Percentiles rank a stretch among this genome's conserved stretches.
phyloP scores from a whole-genome alignment of 2,888 invertebrate species.

The Eristalinus aeneus region DNA sequence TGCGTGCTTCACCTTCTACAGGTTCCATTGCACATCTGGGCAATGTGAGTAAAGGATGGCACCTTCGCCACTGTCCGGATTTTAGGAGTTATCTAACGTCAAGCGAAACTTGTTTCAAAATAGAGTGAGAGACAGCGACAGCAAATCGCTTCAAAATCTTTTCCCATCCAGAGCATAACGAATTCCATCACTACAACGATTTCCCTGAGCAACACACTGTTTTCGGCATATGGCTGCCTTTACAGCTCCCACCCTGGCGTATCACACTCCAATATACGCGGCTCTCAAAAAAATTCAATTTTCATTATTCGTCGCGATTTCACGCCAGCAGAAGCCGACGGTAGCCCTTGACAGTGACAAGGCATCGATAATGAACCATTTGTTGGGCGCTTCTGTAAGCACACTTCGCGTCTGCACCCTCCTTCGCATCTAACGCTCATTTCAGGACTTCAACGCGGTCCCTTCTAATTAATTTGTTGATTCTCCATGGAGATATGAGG shows the following conservation, averaged over 20 bases:
- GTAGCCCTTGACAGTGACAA: not conserved
- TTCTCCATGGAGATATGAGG: conserved; percentile 45
- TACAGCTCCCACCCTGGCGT: conserved; percentile 16
- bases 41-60: too few relatives aligned
- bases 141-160: not conserved
- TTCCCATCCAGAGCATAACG: not conserved
- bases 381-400: not conserved
- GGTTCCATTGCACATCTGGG: too few relatives aligned
- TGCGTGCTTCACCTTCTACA: too few relatives aligned
- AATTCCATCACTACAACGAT: not conserved
- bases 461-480: conserved; percentile 67
- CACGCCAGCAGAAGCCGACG: conserved; percentile 57
- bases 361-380: conserved; percentile 16
- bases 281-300: conserved; percentile 58
- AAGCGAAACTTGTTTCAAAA: too few relatives aligned
- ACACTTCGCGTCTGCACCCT: not conserved
- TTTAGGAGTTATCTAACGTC: too few relatives aligned
- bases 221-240: conserved; percentile 29
- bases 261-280: conserved; percentile 57
- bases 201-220: conserved; percentile 25
- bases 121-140: too few relatives aligned
- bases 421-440: not conserved
- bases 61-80: too few relatives aligned
- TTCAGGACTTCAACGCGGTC: conserved; percentile 23
- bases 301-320: conserved; percentile 67